These are phyloP conservation scores for Erpetoichthys calabaricus DNA, from an alignment of 2,797 vertebrate genomes.

Conservation along the genomic window DNA sequence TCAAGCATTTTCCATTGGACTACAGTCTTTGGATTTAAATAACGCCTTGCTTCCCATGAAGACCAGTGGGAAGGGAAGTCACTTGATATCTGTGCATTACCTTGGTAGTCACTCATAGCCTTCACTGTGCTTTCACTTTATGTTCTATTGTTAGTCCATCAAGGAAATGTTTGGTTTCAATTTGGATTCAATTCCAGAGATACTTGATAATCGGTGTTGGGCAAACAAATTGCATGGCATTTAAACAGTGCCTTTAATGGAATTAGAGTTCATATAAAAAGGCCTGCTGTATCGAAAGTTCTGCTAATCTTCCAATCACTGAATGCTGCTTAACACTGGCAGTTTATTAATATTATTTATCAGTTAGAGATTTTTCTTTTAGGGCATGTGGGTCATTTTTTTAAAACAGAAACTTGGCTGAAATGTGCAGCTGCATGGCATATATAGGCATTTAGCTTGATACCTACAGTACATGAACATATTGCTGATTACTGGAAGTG, in stretches of 20 bases:
- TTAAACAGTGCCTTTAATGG: conserved; percentile 10
- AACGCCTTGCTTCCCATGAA: conserved; percentile 32
- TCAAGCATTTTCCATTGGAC: conserved; percentile 30
- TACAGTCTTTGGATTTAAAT: conserved; percentile 34
- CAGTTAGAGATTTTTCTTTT: conserved; percentile 7
- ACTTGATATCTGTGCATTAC: neutral
- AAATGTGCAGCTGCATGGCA: conserved; percentile 15
- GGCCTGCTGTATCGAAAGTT: neutral
- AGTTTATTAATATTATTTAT: conserved; percentile 3
- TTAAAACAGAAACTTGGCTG: conserved; percentile 6
- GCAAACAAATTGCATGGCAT: conserved; percentile 8
- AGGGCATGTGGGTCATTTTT: conserved; percentile 15
- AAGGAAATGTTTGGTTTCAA: conserved; percentile 1
- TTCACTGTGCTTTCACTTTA: conserved; percentile 4
- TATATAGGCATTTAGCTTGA: conserved; percentile 5
- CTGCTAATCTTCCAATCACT: neutral
- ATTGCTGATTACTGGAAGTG: conserved; percentile 12
- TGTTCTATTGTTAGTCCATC: conserved; percentile 1
- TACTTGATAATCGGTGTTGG: conserved; percentile 11
- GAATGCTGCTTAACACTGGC: conserved; percentile 10
- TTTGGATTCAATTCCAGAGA: conserved; percentile 12
- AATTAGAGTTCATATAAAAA: neutral
- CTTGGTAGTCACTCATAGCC: conserved; percentile 2
- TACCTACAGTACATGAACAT: conserved; percentile 2
- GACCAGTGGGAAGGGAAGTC: conserved; percentile 19